Evolutionary conservation across 1,140 invertebrate species (phyloP).

Genomic region (Bradysia coprophila): DNA sequence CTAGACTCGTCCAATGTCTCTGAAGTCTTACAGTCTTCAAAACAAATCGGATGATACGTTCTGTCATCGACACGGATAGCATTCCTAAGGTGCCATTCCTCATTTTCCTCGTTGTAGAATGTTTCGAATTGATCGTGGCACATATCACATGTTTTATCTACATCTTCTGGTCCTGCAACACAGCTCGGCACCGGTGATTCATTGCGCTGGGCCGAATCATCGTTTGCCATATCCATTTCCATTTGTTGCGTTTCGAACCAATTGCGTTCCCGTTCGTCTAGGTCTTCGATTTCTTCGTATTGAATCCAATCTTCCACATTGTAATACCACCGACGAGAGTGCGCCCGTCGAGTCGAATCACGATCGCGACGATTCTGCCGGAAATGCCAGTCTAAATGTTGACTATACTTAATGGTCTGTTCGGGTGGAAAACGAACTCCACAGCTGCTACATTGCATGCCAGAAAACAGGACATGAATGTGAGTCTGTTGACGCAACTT

Average conservation of each 20-base stretch:
- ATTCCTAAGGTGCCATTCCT: slow-evolving; percentile 86
- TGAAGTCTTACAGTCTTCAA: slow-evolving; percentile 58
- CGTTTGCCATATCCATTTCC: slow-evolving; percentile 26
- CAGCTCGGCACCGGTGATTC: slow-evolving; percentile 18
- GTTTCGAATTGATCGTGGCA: slow-evolving; percentile 84
- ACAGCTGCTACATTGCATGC: slow-evolving; percentile 89
- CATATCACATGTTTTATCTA: slow-evolving; percentile 54
- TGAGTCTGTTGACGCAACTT: slow-evolving; percentile 52
- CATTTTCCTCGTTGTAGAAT: slow-evolving; percentile 87
- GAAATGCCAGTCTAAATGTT: slow-evolving; percentile 96
- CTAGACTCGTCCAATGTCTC: background rate
- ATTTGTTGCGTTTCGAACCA: slow-evolving; percentile 65
- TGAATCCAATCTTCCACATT: slow-evolving; percentile 81
- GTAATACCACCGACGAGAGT: slow-evolving; percentile 77
- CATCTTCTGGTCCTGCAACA: slow-evolving; percentile 28
- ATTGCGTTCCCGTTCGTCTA: slow-evolving; percentile 78
- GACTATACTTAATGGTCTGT: slow-evolving; percentile 71
- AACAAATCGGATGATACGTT: slow-evolving; percentile 80
- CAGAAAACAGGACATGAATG: slow-evolving; percentile 51
- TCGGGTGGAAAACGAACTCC: slow-evolving; percentile 77
- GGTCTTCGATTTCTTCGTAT: slow-evolving; percentile 85
- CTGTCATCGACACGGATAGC: slow-evolving; percentile 58
- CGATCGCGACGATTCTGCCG: slow-evolving; percentile 76
- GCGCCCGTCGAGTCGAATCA: slow-evolving; percentile 63
- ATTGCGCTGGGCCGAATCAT: slow-evolving; percentile 16